Conservation (phyloP, 2,888 invertebrate genomes). For the Acleris laterana region DNA sequence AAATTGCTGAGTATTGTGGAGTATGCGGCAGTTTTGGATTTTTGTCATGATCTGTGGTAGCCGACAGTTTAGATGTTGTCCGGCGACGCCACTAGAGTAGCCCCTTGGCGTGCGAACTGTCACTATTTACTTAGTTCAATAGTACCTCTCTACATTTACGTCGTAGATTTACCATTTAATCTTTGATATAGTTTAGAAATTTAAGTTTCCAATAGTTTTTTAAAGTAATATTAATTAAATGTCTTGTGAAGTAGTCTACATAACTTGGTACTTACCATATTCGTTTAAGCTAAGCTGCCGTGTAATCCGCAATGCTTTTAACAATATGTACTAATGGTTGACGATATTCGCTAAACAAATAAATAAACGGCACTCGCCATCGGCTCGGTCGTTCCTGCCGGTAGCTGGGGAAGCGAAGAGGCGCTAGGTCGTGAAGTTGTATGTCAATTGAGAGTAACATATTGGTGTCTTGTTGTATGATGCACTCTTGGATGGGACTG, state of each 20-base stretch:
- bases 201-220: background rate
- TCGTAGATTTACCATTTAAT: conserved; percentile 21
- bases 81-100: conserved; percentile 66
- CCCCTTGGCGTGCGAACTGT: conserved; percentile 57
- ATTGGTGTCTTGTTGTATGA: conserved; percentile 51
- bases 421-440: conserved; percentile 23
- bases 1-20: conserved; percentile 81
- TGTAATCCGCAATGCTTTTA: conserved; percentile 75
- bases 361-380: conserved; percentile 32
- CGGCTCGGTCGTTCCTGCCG: conserved; percentile 15
- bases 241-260: conserved; percentile 8
- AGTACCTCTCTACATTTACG: conserved; percentile 14
- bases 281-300: conserved; percentile 59
- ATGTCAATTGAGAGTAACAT: conserved; percentile 66
- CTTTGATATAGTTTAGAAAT: conserved; percentile 7
- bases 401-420: conserved; percentile 16
- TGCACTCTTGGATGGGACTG: conserved; percentile 55
- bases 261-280: background rate
- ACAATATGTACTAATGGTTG: conserved; percentile 78
- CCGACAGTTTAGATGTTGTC: conserved; percentile 58
- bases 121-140: conserved; percentile 44
- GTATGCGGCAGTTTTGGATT: conserved; percentile 77
- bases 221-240: conserved; percentile 16
- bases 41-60: conserved; percentile 48
- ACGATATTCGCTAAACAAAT: conserved; percentile 52